Conservation (phyloP, 2,888 invertebrate species). For the Cryptocephalus primarius region DNA sequence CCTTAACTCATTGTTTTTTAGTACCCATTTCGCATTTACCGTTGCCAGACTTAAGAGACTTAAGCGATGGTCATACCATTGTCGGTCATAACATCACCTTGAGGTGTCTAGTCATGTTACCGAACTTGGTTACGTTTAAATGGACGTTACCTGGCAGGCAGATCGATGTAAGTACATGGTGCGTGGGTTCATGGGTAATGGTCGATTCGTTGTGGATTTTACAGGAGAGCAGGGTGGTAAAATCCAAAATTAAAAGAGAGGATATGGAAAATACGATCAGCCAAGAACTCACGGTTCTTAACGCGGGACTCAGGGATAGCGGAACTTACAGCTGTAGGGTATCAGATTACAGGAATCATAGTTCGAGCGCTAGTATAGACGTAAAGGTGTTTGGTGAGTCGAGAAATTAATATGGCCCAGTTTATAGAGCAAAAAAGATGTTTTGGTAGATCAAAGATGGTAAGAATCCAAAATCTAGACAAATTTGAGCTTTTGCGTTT, state of each 20-base stretch:
- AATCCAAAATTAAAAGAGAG: not conserved
- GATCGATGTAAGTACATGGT: constrained; percentile 7
- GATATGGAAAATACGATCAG: not conserved
- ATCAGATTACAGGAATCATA: constrained; percentile 21
- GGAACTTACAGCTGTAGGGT: constrained; percentile 30
- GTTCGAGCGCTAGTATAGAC: constrained; percentile 7
- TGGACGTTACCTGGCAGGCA: constrained; percentile 27
- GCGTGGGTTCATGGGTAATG: not conserved
- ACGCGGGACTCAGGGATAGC: constrained; percentile 20
- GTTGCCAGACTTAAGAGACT: constrained; percentile 18
- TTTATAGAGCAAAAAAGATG: no score
- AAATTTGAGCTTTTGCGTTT: no score
- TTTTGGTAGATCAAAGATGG: no score
- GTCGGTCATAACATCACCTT: constrained; percentile 27
- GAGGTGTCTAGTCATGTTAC: constrained; percentile 25
- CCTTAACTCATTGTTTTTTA: not conserved
- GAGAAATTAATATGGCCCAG: not conserved
- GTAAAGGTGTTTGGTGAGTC: constrained; percentile 20
- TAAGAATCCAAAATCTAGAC: no score
- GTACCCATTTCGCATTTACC: constrained; percentile 9
- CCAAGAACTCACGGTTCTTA: constrained; percentile 15
- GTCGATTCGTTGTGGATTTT: not conserved
- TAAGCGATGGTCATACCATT: constrained; percentile 26
- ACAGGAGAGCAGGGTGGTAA: not conserved
- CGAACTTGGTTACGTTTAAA: constrained; percentile 21